phyloP scores from a whole-genome alignment of 2,113 vertebrate genomes.

The Macroglossus sobrinus region DNA sequence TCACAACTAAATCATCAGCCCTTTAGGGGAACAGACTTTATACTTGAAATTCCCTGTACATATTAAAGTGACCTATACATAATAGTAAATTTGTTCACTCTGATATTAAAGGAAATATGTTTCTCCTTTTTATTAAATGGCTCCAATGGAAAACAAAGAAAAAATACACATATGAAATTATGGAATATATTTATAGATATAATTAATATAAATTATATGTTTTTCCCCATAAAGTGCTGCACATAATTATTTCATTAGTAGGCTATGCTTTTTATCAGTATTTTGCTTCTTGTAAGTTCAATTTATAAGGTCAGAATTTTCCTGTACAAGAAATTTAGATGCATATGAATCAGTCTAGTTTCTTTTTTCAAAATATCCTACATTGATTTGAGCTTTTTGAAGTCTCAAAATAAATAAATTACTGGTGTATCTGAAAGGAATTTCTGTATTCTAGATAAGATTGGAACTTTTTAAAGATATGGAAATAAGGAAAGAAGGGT shows the following conservation, averaged over 20 bases:
- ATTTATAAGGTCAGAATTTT: slow-evolving; percentile 18
- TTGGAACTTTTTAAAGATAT: not conserved
- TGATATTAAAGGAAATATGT: not conserved
- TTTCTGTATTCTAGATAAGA: not conserved
- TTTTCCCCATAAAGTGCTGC: not conserved
- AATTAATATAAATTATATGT: not conserved
- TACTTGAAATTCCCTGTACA: not conserved
- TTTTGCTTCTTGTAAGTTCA: slow-evolving; percentile 1
- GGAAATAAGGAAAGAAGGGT: not conserved
- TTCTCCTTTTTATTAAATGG: not conserved
- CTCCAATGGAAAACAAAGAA: not conserved
- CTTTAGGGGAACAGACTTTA: not conserved
- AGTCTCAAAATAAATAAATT: slow-evolving; percentile 29
- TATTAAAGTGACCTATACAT: not conserved
- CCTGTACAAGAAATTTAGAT: slow-evolving; percentile 20
- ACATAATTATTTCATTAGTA: not conserved
- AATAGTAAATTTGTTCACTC: not conserved
- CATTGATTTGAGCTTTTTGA: not conserved
- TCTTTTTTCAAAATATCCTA: slow-evolving; percentile 13
- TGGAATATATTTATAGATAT: not conserved
- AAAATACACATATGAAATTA: not conserved
- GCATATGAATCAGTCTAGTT: not conserved
- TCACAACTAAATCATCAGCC: not conserved
- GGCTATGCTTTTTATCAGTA: not conserved
- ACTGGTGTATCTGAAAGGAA: not conserved